A percentile compares a stretch with the other conserved stretches of the same genome.
Conservation (phyloP, 1,140 invertebrate species). For the Drosophila eugracilis region DNA sequence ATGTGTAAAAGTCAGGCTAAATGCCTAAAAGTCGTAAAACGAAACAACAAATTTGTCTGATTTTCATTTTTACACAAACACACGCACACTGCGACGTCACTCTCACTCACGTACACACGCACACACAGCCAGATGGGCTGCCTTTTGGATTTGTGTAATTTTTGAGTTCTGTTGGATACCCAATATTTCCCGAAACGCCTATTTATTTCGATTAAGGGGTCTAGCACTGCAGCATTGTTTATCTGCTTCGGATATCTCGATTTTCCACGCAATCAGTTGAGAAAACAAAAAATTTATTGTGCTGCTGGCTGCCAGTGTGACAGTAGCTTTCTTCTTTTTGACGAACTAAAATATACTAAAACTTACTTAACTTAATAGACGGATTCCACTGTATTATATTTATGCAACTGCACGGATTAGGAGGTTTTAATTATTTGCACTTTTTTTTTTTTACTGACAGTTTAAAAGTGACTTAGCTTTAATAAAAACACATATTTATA, state of each 20-base stretch:
- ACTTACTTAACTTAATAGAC: too few relatives aligned
- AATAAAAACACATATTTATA: too few relatives aligned
- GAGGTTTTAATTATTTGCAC: too few relatives aligned
- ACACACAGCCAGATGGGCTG: constrained; percentile 9
- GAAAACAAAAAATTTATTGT: constrained; percentile 51
- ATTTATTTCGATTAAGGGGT: constrained; percentile 11
- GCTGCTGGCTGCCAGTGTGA: too few relatives aligned
- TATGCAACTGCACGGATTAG: too few relatives aligned
- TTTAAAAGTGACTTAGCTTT: too few relatives aligned
- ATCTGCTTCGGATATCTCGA: constrained; percentile 11
- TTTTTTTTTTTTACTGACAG: too few relatives aligned
- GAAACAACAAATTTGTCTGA: constrained; percentile 40
- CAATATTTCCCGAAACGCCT: constrained; percentile 6
- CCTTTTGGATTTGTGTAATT: constrained; percentile 2
- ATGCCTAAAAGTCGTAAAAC: constrained; percentile 31
- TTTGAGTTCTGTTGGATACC: not conserved
- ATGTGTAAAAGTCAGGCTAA: constrained; percentile 27
- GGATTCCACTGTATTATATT: too few relatives aligned
- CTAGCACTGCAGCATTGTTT: constrained; percentile 38
- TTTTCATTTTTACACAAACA: constrained; percentile 57
- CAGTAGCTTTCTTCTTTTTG: too few relatives aligned
- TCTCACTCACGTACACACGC: constrained; percentile 31
- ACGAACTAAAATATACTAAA: too few relatives aligned
- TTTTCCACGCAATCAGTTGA: constrained; percentile 21
- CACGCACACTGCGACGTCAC: constrained; percentile 44